A percentile compares a stretch with the other conserved stretches of the same genome.
These are phyloP conservation scores for Nysson spinosus DNA, from an alignment of 2,888 invertebrate genomes.

Conservation along the genomic window DNA sequence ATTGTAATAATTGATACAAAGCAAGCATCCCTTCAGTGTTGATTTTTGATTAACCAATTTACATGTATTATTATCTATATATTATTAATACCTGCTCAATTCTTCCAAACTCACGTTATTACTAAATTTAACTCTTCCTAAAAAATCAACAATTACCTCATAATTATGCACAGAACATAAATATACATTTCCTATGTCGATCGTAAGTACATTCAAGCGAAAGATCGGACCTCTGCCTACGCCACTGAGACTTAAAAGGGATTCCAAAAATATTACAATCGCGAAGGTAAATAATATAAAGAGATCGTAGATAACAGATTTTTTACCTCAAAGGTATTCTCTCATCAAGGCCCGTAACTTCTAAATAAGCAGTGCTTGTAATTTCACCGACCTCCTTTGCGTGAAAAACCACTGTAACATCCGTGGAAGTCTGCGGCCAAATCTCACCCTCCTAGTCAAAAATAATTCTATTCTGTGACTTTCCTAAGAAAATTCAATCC, in stretches of 20 bases:
- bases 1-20: too few relatives aligned
- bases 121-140: background rate
- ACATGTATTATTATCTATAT: too few relatives aligned
- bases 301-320: background rate
- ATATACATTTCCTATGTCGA: constrained; percentile 81
- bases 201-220: constrained; percentile 79
- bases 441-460: constrained; percentile 80
- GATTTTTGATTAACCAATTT: too few relatives aligned
- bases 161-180: constrained; percentile 81
- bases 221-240: constrained; percentile 81
- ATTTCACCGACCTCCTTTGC: constrained; percentile 80
- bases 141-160: constrained; percentile 77
- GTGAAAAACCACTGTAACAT: constrained; percentile 80
- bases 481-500: too few relatives aligned
- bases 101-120: background rate
- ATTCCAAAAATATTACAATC: constrained; percentile 6
- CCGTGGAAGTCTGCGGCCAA: constrained; percentile 80
- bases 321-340: constrained; percentile 78
- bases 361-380: constrained; percentile 79
- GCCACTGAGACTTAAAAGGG: constrained; percentile 76
- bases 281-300: background rate
- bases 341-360: constrained; percentile 80
- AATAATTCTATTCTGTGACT: background rate
- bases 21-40: too few relatives aligned
- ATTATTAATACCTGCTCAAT: too few relatives aligned